Base-by-base conservation (phyloP, 2,888 invertebrate species). In the Diplolepis rosae region DNA sequence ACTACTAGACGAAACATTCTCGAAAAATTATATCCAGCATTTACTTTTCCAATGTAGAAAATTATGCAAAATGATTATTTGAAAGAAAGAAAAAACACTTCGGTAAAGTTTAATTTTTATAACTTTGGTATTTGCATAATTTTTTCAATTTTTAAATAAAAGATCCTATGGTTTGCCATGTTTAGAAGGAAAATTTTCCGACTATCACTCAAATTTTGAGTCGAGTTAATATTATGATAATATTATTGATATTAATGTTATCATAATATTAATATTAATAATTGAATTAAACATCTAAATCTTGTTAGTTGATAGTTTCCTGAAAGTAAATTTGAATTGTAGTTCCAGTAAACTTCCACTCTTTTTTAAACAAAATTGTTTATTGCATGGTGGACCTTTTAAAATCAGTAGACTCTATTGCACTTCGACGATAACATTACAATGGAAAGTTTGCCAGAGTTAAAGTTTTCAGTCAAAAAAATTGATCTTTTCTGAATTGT, bases 381-480 rank as follows among this genome's bases (percentile, higher is more conserved):
- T 22, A 56, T 56, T 61, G 61, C 61, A 61, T 61, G 61, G 24
- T 13, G 18, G 22, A 35, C 35, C 35, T 56, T 35, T 61, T 35
- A 13, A 61, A 39, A 39, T 22, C 13, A 39, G 61, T 61, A 61
- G 61, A 61, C 24, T 61, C 18, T 61, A 39, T 39, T 61, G 39
- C 39, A 61, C 39, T 24, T 39, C n/a, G 39, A 35, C 18, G 18
- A 54, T 9, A 54, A 54, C 11, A 61, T 39, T 39, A 24, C 22
- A 61, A 39, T 61, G 61, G 61, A 61, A 61, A 61, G 35, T 66
- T 66, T 48, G 28, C 45, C 66, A 50, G 48, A 66, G 28, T 45
- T 15, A 27, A 30, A 48, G 45, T 65, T 65, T 39, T 45, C 1
- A 56, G 30, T 56, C 56, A 18, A 18, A 61, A 39, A 24, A 61